Conservation (phyloP, 2,888 invertebrate genomes). For the Drosophila parthenogenetica region DNA sequence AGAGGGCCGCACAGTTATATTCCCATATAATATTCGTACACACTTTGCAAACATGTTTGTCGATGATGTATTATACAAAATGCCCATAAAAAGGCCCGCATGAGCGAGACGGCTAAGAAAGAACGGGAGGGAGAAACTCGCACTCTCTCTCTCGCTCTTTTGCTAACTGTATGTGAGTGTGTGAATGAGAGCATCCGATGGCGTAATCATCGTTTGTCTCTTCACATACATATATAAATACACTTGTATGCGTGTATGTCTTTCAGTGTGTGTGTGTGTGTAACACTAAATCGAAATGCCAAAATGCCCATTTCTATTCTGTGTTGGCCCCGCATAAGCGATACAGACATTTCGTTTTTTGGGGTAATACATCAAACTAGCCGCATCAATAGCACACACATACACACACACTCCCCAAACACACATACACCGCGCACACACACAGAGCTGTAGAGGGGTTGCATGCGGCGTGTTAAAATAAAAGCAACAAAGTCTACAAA, state of each 20-base stretch:
- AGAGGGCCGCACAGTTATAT: slow-evolving; percentile 70
- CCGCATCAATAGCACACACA: slow-evolving; percentile 81
- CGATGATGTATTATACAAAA: slow-evolving; percentile 84
- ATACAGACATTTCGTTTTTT: slow-evolving; percentile 81
- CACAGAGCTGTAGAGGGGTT: slow-evolving; percentile 55
- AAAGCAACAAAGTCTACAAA: slow-evolving; percentile 75
- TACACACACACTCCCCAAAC: slow-evolving; percentile 36
- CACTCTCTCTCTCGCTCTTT: background rate
- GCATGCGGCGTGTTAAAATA: slow-evolving; percentile 78
- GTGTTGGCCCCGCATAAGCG: slow-evolving; percentile 79
- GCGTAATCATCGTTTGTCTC: slow-evolving; percentile 81
- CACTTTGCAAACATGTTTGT: slow-evolving; percentile 84
- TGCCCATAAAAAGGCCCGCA: slow-evolving; percentile 83
- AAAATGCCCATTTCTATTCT: slow-evolving; percentile 82
- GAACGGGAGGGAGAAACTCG: slow-evolving; percentile 7
- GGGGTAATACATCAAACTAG: slow-evolving; percentile 84
- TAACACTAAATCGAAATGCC: slow-evolving; percentile 80
- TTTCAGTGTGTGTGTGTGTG: slow-evolving; percentile 61
- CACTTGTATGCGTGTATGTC: slow-evolving; percentile 14
- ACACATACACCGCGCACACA: slow-evolving; percentile 21
- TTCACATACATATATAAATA: slow-evolving; percentile 31
- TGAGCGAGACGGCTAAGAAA: slow-evolving; percentile 71
- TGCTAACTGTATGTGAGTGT: slow-evolving; percentile 40
- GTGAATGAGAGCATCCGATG: slow-evolving; percentile 77
- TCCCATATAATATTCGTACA: slow-evolving; percentile 83